Percentiles rank a stretch among this genome's conserved stretches.
phyloP scores from a whole-genome alignment of 2,888 invertebrate species.

The Heterodera filipjevi region DNA sequence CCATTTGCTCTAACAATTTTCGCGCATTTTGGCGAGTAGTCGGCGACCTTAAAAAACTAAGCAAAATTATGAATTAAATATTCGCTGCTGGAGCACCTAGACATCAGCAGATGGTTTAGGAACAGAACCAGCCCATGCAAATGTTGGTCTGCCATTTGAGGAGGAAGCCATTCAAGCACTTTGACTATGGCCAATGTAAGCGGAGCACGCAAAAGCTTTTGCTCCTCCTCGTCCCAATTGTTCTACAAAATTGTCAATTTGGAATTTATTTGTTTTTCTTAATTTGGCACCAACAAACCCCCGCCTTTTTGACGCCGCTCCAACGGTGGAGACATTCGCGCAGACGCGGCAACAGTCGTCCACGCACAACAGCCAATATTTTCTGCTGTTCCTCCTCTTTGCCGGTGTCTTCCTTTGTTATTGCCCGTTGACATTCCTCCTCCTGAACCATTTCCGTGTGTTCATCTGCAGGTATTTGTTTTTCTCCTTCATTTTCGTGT shows the following conservation, averaged over 20 bases:
- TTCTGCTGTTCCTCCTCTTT: slow-evolving; percentile 63
- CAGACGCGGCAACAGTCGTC: slow-evolving; percentile 79
- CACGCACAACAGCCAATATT: slow-evolving; percentile 76
- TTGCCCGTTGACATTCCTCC: not conserved
- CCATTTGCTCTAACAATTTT: slow-evolving; percentile 88
- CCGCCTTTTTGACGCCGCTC: not conserved
- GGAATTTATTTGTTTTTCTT: not conserved
- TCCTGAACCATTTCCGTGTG: not conserved
- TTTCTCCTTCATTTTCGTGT: not conserved
- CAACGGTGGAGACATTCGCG: slow-evolving; percentile 73
- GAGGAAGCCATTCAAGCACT: slow-evolving; percentile 82
- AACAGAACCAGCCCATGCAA: slow-evolving; percentile 45
- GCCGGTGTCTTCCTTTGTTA: slow-evolving; percentile 16
- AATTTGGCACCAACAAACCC: not conserved
- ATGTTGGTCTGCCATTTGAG: slow-evolving; percentile 64
- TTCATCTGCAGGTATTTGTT: not conserved
- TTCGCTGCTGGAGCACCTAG: slow-evolving; percentile 15
- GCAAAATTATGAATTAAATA: not conserved
- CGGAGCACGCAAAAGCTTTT: slow-evolving; percentile 86
- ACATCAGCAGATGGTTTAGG: slow-evolving; percentile 21
- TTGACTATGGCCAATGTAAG: slow-evolving; percentile 90
- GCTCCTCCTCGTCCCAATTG: slow-evolving; percentile 68
- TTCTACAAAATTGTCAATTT: not conserved
- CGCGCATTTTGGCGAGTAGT: slow-evolving; percentile 76
- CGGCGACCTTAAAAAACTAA: slow-evolving; percentile 63